Conservation (phyloP, 2,888 invertebrate genomes). For the Heliconius hortense region DNA sequence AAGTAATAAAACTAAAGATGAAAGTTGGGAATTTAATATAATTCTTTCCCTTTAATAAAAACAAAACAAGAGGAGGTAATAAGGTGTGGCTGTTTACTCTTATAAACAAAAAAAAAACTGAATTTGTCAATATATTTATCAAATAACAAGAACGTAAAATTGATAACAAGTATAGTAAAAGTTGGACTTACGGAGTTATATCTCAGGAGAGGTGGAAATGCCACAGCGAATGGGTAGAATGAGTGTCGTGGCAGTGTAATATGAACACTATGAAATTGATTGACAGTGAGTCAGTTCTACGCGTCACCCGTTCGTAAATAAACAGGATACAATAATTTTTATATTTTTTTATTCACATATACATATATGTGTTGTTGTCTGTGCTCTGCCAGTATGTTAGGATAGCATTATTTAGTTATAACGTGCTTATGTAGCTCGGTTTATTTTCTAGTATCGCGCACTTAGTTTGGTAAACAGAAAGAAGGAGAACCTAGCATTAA, state of each 20-base stretch:
- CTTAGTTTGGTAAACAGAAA: no score
- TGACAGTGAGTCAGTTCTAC: constrained; percentile 54
- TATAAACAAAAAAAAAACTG: not conserved
- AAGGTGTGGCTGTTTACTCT: not conserved
- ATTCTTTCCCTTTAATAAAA: not conserved
- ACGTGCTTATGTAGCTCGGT: no score
- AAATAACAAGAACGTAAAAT: not conserved
- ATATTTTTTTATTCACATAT: constrained; percentile 26
- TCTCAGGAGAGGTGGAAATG: constrained; percentile 36
- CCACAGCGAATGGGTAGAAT: constrained; percentile 36
- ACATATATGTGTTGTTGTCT: not conserved
- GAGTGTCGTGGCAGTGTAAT: constrained; percentile 36
- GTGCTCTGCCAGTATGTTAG: not conserved
- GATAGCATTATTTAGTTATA: not conserved
- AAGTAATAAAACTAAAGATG: no score
- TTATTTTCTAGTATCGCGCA: no score
- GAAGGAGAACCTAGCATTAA: no score
- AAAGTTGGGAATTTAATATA: not conserved
- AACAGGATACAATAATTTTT: constrained; percentile 39
- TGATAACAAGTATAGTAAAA: constrained; percentile 19
- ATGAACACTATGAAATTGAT: constrained; percentile 45
- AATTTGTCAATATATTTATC: not conserved
- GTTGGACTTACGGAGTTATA: constrained; percentile 31
- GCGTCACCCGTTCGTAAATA: constrained; percentile 40
- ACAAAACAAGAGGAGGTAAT: not conserved